Evolutionary conservation across 2,888 invertebrate species (phyloP).

Genomic region (Andrena praecox): DNA sequence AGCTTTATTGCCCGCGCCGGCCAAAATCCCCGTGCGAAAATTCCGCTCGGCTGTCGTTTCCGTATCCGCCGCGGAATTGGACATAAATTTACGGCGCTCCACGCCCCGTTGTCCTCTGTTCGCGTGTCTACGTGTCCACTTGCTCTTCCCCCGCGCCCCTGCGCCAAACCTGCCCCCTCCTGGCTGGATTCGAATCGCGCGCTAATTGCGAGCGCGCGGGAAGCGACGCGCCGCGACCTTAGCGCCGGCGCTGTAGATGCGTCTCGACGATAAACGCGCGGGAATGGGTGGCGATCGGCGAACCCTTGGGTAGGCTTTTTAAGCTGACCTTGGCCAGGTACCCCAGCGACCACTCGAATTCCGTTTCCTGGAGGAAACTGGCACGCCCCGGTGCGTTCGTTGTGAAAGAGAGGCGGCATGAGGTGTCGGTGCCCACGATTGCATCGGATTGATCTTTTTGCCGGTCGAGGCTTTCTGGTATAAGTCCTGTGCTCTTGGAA

Average conservation of each 20-base stretch:
- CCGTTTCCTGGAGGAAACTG: too few relatives aligned
- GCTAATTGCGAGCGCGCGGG: constrained; percentile 13
- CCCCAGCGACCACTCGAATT: too few relatives aligned
- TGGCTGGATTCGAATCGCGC: constrained; percentile 6
- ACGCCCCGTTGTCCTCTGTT: constrained; percentile 30
- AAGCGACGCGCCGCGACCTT: not conserved
- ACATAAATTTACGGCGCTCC: constrained; percentile 76
- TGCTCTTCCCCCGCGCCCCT: constrained; percentile 14
- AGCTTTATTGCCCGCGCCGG: constrained; percentile 76
- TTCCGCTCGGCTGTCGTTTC: constrained; percentile 73
- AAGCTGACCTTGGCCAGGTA: too few relatives aligned
- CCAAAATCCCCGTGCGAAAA: constrained; percentile 77
- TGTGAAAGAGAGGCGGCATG: too few relatives aligned
- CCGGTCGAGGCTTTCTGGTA: too few relatives aligned
- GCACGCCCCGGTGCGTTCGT: too few relatives aligned
- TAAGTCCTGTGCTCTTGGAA: too few relatives aligned
- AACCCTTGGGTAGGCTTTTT: too few relatives aligned
- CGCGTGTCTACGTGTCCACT: not conserved
- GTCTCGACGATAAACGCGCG: not conserved
- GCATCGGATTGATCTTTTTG: too few relatives aligned
- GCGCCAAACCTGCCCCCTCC: not conserved
- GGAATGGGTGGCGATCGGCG: not conserved
- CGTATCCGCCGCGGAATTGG: constrained; percentile 76
- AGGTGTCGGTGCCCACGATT: too few relatives aligned
- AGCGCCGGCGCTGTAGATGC: not conserved